Conservation (phyloP, 1,140 invertebrate genomes). For the Leptinotarsa undecemlineata region DNA sequence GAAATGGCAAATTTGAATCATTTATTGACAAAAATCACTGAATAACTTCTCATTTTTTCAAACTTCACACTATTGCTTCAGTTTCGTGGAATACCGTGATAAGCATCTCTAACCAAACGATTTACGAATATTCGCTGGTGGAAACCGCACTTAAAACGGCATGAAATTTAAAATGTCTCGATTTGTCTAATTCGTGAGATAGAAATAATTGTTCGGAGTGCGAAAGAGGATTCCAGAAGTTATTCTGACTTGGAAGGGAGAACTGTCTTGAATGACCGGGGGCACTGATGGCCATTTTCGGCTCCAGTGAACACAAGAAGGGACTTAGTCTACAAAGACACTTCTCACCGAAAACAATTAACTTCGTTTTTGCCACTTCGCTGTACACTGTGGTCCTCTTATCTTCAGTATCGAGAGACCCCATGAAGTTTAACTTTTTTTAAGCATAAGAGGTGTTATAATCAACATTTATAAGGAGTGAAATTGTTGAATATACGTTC, state of each 20-base stretch:
- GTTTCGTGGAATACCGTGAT: too few species aligned
- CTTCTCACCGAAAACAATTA: slow-evolving; percentile 27
- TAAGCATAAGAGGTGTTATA: too few species aligned
- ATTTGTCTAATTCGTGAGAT: slow-evolving; percentile 32
- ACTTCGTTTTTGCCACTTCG: neutral
- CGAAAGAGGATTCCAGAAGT: slow-evolving; percentile 28
- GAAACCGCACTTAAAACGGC: neutral
- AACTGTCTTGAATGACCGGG: slow-evolving; percentile 36
- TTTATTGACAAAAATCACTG: too few species aligned
- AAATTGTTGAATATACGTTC: too few species aligned
- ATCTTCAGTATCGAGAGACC: neutral
- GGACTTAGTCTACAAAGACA: slow-evolving; percentile 33
- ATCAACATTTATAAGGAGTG: too few species aligned
- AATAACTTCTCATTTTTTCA: too few species aligned
- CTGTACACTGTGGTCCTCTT: neutral
- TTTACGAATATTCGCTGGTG: neutral
- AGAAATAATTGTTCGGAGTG: slow-evolving; percentile 24
- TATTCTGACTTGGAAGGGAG: slow-evolving; percentile 29
- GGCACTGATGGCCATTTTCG: slow-evolving; percentile 39
- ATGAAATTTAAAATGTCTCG: slow-evolving; percentile 7
- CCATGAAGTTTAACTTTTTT: too few species aligned
- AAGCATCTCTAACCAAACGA: too few species aligned
- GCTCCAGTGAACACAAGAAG: slow-evolving; percentile 36
- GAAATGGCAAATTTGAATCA: too few species aligned
- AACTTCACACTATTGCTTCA: too few species aligned